A percentile compares a stretch with the other conserved stretches of the same genome.
Conservation (phyloP, 2,113 vertebrate species). For the Chelonoidis abingdonii region DNA sequence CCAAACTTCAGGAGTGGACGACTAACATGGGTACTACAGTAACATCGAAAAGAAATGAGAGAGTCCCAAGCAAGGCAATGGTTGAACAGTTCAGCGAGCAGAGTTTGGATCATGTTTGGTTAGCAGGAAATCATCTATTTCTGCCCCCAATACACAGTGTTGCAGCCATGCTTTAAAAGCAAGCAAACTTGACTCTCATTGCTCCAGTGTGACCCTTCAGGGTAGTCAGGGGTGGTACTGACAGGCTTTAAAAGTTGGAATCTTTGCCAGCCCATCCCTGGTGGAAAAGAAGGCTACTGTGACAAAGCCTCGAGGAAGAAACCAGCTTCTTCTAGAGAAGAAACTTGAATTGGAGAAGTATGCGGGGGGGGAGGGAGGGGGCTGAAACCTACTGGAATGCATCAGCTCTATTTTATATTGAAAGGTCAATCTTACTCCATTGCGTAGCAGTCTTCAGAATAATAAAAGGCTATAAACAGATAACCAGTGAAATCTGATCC, state of each 20-base stretch:
- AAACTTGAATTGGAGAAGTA: not conserved
- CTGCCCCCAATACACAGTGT: not conserved
- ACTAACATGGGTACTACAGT: not conserved
- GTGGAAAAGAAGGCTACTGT: slow-evolving; percentile 48
- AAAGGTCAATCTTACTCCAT: not conserved
- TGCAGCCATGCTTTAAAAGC: accelerated
- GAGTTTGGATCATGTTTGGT: not conserved
- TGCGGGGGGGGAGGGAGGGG: accelerated
- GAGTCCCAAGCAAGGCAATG: not conserved
- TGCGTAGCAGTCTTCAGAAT: not conserved
- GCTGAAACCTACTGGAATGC: accelerated
- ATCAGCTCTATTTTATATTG: not conserved
- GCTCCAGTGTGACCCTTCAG: slow-evolving; percentile 54
- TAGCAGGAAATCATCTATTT: not conserved
- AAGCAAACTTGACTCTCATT: slow-evolving; percentile 51
- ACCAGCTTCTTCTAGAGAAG: not conserved
- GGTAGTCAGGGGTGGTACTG: slow-evolving; percentile 43
- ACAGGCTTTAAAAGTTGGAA: slow-evolving; percentile 34
- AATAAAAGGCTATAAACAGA: slow-evolving; percentile 6
- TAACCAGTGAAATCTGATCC: not conserved
- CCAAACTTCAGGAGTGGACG: not conserved
- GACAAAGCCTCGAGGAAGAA: slow-evolving; percentile 31
- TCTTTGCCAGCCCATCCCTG: not conserved
- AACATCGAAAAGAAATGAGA: not conserved
- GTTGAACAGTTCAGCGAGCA: not conserved